phyloP scores from a whole-genome alignment of 2,113 vertebrate genomes.

The Leucosticte australis region DNA sequence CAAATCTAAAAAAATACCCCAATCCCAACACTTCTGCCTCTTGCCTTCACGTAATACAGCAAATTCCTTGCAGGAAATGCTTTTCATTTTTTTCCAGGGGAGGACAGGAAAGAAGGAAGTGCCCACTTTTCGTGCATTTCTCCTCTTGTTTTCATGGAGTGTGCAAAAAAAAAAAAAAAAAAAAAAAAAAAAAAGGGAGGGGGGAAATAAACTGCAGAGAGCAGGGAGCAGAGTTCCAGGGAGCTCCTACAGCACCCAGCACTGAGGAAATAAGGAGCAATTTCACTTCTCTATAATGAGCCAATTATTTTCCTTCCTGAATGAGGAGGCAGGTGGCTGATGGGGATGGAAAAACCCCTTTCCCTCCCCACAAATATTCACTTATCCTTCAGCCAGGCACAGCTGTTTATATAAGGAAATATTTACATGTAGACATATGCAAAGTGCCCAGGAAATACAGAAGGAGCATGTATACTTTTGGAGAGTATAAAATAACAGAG shows the following conservation, averaged over 20 bases:
- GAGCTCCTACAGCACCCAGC: not conserved
- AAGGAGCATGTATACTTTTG: not conserved
- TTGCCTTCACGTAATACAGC: not conserved
- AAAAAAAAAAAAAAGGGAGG: not conserved
- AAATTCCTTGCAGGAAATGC: slow-evolving; percentile 51
- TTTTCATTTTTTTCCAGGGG: slow-evolving; percentile 22
- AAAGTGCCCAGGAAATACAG: not conserved
- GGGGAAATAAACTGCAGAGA: not conserved
- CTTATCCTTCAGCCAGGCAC: not conserved
- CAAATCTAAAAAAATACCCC: not conserved
- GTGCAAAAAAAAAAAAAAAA: not conserved
- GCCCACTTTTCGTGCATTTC: not conserved
- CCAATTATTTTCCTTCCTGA: not conserved
- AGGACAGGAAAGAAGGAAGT: slow-evolving; percentile 45
- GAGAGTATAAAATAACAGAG: not conserved
- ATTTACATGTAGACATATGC: not conserved
- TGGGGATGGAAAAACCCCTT: not conserved
- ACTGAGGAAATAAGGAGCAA: not conserved
- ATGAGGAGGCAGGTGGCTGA: not conserved
- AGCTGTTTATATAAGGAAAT: not conserved
- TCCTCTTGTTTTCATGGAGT: not conserved
- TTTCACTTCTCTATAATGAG: not conserved
- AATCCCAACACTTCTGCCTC: not conserved
- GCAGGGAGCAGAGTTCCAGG: no score
- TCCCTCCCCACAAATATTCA: not conserved